Evolutionary conservation across 1,140 invertebrate genomes (phyloP), one percentile per base, ranked within the genome.

Genomic region (Lethrus apterus): DNA sequence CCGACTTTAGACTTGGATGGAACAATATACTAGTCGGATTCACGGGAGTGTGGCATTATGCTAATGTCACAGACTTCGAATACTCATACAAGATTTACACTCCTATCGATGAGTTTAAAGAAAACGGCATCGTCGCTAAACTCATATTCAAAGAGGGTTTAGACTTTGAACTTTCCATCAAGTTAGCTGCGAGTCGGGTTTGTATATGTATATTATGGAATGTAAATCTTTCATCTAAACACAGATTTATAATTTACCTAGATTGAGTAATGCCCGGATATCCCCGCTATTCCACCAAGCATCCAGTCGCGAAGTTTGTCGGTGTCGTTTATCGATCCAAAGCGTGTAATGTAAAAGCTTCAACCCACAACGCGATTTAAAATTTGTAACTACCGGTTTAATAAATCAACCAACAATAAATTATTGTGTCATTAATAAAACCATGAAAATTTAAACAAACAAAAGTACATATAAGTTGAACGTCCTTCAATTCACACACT

Each of bases 71-170:
- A 3, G 76, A 88, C 63, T 84, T 89, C 36, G 79, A 87, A 48
- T 86, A 88, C 56, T 76, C 79, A 10, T 86, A 85, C 57, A 77
- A 82, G 50, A 64, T 88, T 8, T 86, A 79, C 55, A 86, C 84
- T 0, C 85, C 85, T 0, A 57, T 89, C 4, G 70, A 79, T 51
- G 80, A 78, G 4, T 80, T 86, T 40, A 74, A 85, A 55, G 78
- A 86, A 60, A 85, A 80, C 55, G 84, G 84, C 1, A 66, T 83
- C 2, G 78, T 85, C 0, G 70, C 77, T 0, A 86, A 86, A 59
- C 72, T 84, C 36, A 67, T 86, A 15, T 66, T 71, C 48, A 65
- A 71, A 18, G 64, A 81, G 8, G 74, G 75, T 35, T 67, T 88
- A 15, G 79, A 87, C 48, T 76, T 79, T 1, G 81, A 86, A 62